Evolutionary conservation across 2,888 invertebrate genomes (phyloP).

Genomic region (Odontomyia ornata): DNA sequence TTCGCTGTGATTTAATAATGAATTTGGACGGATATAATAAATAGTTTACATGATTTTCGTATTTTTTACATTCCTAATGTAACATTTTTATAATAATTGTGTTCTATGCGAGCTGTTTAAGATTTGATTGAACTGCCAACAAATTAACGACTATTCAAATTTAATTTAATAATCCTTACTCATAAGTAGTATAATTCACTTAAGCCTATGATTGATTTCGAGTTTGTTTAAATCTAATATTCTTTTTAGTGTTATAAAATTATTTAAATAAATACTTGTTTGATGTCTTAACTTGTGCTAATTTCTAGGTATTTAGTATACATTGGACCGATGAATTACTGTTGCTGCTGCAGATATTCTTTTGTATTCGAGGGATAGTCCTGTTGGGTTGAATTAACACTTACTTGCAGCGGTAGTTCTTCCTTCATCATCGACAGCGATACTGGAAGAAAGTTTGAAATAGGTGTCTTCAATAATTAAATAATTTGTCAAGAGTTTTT

Average conservation of each 20-base stretch:
- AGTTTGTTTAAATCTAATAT: too few species aligned
- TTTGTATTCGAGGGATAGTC: slow-evolving; percentile 33
- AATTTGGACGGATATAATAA: slow-evolving; percentile 43
- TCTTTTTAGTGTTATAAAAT: slow-evolving; percentile 15
- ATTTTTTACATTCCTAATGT: not conserved
- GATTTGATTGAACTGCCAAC: not conserved
- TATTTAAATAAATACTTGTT: slow-evolving; percentile 35
- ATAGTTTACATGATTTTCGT: slow-evolving; percentile 12
- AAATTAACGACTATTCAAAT: not conserved
- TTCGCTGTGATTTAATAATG: slow-evolving; percentile 2
- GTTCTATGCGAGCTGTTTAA: not conserved
- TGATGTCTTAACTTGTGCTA: too few species aligned
- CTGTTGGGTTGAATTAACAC: slow-evolving; percentile 47
- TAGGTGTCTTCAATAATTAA: not conserved
- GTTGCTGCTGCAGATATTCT: slow-evolving; percentile 38
- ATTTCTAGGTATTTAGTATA: too few species aligned
- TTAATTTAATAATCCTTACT: not conserved
- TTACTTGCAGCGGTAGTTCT: slow-evolving; percentile 48
- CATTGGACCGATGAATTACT: not conserved
- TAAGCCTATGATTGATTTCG: not conserved
- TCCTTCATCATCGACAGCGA: slow-evolving; percentile 48
- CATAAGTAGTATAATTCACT: too few species aligned
- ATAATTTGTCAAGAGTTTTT: not conserved
- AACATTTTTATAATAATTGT: not conserved
- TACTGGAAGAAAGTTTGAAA: slow-evolving; percentile 44